Percentiles rank a stretch among this genome's conserved stretches.
These are phyloP conservation scores for Eretmodus cyanostictus DNA, from an alignment of 2,113 vertebrate species.

Conservation along the genomic window DNA sequence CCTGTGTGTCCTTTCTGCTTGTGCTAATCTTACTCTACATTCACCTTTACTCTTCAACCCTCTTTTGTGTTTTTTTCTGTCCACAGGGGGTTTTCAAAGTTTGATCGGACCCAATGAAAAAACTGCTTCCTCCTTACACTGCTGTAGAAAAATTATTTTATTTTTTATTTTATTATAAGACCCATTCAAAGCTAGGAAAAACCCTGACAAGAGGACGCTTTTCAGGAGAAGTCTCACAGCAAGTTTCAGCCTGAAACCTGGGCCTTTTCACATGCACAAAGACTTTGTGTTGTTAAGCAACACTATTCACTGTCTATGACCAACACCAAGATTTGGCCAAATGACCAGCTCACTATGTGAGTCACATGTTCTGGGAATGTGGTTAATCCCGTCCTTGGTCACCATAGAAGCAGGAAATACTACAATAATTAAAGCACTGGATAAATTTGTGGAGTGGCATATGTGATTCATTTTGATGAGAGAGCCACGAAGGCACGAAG, in stretches of 20 bases:
- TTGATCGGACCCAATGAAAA: neutral
- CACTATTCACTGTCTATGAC: neutral
- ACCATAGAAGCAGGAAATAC: conserved; percentile 28
- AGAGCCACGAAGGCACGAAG: neutral
- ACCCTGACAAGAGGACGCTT: neutral
- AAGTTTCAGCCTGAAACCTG: neutral
- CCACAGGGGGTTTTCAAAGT: neutral
- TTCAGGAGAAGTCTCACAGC: neutral
- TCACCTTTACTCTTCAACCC: neutral
- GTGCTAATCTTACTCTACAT: neutral
- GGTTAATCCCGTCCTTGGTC: conserved; percentile 8
- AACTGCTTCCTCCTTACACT: neutral
- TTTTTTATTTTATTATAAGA: too few species aligned
- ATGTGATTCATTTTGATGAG: neutral
- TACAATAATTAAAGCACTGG: neutral
- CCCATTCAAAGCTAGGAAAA: neutral
- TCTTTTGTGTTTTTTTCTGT: neutral
- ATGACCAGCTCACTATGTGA: conserved; percentile 1
- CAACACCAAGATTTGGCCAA: neutral
- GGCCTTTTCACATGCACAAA: neutral
- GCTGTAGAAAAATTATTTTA: neutral
- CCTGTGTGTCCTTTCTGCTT: neutral
- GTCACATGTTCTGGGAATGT: neutral
- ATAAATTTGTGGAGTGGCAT: neutral
- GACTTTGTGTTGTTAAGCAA: neutral